Evolutionary conservation across 2,888 invertebrate genomes (phyloP), one percentile per base, ranked within the genome.

Genomic region (Mesorhabditis spiculigera): DNA sequence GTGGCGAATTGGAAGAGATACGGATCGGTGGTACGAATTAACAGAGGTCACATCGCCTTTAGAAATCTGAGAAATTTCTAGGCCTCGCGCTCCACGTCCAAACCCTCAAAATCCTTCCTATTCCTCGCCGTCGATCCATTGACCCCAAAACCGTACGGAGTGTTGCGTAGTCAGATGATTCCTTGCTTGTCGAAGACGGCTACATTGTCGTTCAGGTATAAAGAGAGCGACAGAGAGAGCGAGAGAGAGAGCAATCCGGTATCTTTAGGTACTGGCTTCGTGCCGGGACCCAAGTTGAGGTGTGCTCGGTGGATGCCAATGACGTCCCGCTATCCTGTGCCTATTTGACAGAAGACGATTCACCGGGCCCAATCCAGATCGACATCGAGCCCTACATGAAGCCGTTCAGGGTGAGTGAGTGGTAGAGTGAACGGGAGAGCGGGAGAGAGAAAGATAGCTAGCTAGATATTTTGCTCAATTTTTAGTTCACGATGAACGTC

Each of bases 91-190:
- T 50, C 58, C 58, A 50, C 58, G 43, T 73, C 73, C 5, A 71
- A 72, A 63, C 84, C 84, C 1, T 74, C 73, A 28, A 81, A 82
- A 8, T 75, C 82, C 6, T 84, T 84, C 73, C 70, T 83, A 16
- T 85, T 81, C 70, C 75, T 85, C 43, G 81, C 78, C 43, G 78
- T 82, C 42, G 84, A 84, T 73, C 78, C 82, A 4, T 78, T 84
- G 66, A 77, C 85, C 16, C 78, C 77, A 5, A 69, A 79, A 10
- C 82, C 84, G 3, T 78, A 79, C 69, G 77, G 81, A 1, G 74
- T 71, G 50, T 71, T 84, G 13, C 74, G 75, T 16, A 85, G 85
- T 61, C 80, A 78, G 63, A 68, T 79, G 5, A 78, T 84, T 43
- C 84, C 84, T 5, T 84, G 84, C 73, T 82, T 83, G 1, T 78